Percentiles rank a stretch among this genome's conserved stretches.
These are phyloP conservation scores for Troides oblongomaculatus DNA, from an alignment of 2,888 invertebrate genomes.

Conservation along the genomic window DNA sequence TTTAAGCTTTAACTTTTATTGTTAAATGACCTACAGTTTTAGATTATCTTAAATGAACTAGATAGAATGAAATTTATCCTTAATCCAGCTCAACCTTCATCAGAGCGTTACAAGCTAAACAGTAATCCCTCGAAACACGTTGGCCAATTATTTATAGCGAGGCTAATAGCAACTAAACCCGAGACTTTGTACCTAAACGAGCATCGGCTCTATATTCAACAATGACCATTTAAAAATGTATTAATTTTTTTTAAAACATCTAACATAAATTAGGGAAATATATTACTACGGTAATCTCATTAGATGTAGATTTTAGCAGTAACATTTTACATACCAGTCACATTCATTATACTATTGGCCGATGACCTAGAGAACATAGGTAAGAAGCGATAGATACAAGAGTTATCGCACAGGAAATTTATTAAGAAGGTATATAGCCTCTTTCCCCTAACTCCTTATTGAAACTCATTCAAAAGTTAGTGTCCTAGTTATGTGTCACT, in stretches of 20 bases:
- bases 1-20: not conserved
- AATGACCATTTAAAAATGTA: constrained; percentile 12
- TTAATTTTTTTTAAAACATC: not conserved
- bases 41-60: constrained; percentile 23
- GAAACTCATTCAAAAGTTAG: not conserved
- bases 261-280: not conserved
- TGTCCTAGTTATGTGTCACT: not conserved
- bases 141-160: constrained; percentile 73
- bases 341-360: too few relatives aligned
- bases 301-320: too few relatives aligned
- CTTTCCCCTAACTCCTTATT: too few relatives aligned
- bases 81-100: constrained; percentile 59
- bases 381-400: too few relatives aligned
- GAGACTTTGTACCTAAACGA: constrained; percentile 51
- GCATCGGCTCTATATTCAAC: constrained; percentile 42
- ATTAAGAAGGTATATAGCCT: too few relatives aligned
- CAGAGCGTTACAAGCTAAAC: constrained; percentile 67
- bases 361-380: too few relatives aligned
- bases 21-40: constrained; percentile 12
- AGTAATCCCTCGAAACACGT: constrained; percentile 73
- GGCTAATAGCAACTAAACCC: constrained; percentile 69
- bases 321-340: too few relatives aligned
- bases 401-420: too few relatives aligned
- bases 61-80: constrained; percentile 26
- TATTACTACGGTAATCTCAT: not conserved